Conservation (phyloP, 2,797 vertebrate genomes). For the Sandelia bainsii region DNA sequence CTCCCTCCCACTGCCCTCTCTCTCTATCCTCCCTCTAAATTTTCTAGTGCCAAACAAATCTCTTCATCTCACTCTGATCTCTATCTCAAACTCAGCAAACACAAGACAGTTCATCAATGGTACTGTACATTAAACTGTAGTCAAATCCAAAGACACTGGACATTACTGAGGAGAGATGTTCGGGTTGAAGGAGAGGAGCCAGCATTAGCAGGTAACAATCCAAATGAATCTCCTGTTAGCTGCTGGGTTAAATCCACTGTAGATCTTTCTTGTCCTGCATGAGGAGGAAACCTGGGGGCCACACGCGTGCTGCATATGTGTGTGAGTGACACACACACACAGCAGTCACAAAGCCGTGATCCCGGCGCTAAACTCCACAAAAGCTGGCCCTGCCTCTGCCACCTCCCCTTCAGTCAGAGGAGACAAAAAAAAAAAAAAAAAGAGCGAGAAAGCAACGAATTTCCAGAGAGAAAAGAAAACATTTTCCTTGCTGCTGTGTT, state of each 20-base stretch:
- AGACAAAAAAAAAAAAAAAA: conserved; percentile 40
- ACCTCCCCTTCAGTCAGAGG: conserved; percentile 41
- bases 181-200: background rate
- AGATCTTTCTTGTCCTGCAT: conserved; percentile 21
- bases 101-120: conserved; percentile 30
- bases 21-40: conserved; percentile 38
- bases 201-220: background rate
- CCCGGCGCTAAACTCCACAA: conserved; percentile 66
- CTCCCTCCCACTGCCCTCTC: conserved; percentile 66
- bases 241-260: conserved; percentile 27
- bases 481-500: conserved; percentile 52
- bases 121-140: conserved; percentile 14
- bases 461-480: conserved; percentile 72
- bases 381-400: conserved; percentile 61
- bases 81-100: conserved; percentile 23
- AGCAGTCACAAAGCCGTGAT: conserved; percentile 68
- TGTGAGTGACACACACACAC: conserved; percentile 52
- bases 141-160: conserved; percentile 18
- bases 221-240: conserved; percentile 25
- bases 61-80: conserved; percentile 60
- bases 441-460: conserved; percentile 55
- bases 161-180: background rate
- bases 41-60: conserved; percentile 50
- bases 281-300: conserved; percentile 18
- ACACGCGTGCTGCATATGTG: conserved; percentile 55